phyloP scores from a whole-genome alignment of 2,113 vertebrate genomes.

The Dicentrarchus labrax region DNA sequence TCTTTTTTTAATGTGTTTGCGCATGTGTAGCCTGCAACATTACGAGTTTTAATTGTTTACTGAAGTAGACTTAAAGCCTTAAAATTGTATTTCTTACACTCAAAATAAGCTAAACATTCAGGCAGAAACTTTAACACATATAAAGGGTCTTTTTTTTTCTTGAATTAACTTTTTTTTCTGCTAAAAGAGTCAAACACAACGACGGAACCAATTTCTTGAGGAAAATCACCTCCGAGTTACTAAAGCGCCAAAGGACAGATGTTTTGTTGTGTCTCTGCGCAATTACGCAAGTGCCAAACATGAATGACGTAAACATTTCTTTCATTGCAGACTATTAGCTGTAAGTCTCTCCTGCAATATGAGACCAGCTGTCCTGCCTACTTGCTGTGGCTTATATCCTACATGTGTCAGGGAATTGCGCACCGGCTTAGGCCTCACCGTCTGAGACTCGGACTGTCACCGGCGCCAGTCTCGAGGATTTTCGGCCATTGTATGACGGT shows the following conservation, averaged over 20 bases:
- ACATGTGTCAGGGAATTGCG: slow-evolving; percentile 12
- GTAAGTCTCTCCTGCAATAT: background rate
- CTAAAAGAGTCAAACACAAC: background rate
- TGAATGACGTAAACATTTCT: background rate
- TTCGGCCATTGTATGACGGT: slow-evolving; percentile 58
- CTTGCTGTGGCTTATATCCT: background rate
- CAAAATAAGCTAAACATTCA: background rate
- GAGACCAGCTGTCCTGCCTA: background rate
- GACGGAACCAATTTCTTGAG: no score
- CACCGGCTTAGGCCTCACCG: slow-evolving; percentile 21
- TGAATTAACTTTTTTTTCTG: no score
- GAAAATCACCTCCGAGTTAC: background rate
- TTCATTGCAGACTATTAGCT: background rate
- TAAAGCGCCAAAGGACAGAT: background rate
- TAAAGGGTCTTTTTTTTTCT: no score
- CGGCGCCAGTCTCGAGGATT: slow-evolving; percentile 71
- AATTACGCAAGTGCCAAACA: background rate
- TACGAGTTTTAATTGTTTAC: background rate
- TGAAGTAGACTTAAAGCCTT: background rate
- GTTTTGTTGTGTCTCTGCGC: background rate
- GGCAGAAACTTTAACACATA: no score
- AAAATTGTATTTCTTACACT: background rate
- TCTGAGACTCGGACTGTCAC: slow-evolving; percentile 35
- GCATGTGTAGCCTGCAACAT: background rate
- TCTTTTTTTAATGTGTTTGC: background rate